A percentile compares a stretch with the other conserved stretches of the same genome.
Conservation (phyloP, 2,113 vertebrate species). For the Motacilla alba region DNA sequence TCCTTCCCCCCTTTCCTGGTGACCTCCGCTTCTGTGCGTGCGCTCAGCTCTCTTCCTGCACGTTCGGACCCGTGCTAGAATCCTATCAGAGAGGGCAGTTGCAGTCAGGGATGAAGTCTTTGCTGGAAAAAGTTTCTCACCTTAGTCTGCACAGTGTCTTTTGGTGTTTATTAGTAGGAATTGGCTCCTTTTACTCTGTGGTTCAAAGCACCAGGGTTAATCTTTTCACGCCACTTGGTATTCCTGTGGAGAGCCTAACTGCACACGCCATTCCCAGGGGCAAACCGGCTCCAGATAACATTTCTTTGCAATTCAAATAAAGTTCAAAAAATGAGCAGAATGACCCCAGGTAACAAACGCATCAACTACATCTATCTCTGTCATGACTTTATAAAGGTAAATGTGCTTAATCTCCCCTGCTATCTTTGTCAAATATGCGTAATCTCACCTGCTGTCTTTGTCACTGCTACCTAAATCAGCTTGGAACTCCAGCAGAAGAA, state of each 20-base stretch:
- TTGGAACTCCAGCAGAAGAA: neutral
- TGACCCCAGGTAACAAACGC: fast-evolving
- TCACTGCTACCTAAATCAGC: neutral
- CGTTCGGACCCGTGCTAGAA: neutral
- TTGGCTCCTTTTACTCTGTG: neutral
- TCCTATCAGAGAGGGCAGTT: neutral
- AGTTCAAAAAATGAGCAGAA: neutral
- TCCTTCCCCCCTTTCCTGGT: conserved; percentile 6
- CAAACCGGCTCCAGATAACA: neutral
- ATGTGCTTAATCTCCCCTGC: neutral
- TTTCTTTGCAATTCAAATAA: neutral
- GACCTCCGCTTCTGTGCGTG: neutral
- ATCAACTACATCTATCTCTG: neutral
- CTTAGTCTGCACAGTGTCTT: neutral
- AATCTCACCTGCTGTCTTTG: neutral
- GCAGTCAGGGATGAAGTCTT: neutral
- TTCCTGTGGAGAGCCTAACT: neutral
- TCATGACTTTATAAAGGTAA: neutral
- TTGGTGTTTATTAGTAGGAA: neutral
- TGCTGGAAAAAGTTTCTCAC: neutral
- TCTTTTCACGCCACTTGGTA: neutral
- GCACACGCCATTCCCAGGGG: neutral
- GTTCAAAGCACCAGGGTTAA: neutral
- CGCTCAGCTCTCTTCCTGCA: neutral
- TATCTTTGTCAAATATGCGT: neutral